A percentile compares a stretch with the other conserved stretches of the same genome.
Conservation (phyloP, 2,888 invertebrate species). For the Flexamia atlantica region DNA sequence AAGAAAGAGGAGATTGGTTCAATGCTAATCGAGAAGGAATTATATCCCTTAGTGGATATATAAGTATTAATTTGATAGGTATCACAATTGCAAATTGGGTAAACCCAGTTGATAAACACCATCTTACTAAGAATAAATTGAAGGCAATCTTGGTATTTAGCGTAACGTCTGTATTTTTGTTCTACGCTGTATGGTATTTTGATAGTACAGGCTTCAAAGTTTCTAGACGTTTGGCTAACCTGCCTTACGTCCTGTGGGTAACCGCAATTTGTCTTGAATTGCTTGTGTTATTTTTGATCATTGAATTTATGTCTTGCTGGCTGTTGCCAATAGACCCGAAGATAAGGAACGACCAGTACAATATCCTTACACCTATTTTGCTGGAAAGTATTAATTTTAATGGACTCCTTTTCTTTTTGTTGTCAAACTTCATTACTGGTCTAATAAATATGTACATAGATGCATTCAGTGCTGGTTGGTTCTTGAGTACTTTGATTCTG, state of each 20-base stretch:
- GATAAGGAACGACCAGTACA: slow-evolving; percentile 5
- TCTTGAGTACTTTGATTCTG: slow-evolving; percentile 49
- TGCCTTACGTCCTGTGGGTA: slow-evolving; percentile 89
- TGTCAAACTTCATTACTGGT: slow-evolving; percentile 61
- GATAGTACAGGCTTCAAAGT: slow-evolving; percentile 77
- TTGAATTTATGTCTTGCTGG: slow-evolving; percentile 77
- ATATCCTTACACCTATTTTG: slow-evolving; percentile 76
- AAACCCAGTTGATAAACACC: neutral
- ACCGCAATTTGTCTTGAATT: slow-evolving; percentile 81
- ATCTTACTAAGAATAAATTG: slow-evolving; percentile 69
- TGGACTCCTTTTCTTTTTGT: slow-evolving; percentile 59
- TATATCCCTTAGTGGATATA: slow-evolving; percentile 89
- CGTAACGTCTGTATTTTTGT: slow-evolving; percentile 74
- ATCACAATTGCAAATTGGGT: slow-evolving; percentile 80
- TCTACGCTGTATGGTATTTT: slow-evolving; percentile 75
- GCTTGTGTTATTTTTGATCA: slow-evolving; percentile 77
- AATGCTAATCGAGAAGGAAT: slow-evolving; percentile 96
- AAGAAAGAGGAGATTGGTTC: slow-evolving; percentile 80
- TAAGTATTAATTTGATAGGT: slow-evolving; percentile 89
- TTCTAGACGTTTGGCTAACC: slow-evolving; percentile 91
- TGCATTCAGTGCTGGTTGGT: slow-evolving; percentile 23
- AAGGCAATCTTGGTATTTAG: slow-evolving; percentile 65
- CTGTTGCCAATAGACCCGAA: slow-evolving; percentile 66
- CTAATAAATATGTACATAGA: slow-evolving; percentile 53
- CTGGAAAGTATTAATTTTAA: slow-evolving; percentile 82